Conservation (phyloP, 2,113 vertebrate genomes). For the Suncus etruscus region DNA sequence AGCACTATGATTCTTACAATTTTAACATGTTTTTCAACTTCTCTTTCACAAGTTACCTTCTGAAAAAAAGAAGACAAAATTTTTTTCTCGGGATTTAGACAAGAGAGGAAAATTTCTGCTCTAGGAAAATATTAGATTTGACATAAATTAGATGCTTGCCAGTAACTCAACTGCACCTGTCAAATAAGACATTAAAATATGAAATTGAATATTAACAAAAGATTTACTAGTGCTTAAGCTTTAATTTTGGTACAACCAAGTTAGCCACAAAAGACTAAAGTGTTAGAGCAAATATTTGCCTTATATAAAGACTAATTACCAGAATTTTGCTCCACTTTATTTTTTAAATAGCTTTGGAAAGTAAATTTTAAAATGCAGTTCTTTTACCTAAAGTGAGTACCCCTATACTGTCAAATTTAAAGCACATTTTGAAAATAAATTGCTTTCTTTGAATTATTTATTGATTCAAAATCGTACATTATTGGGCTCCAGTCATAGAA, state of each 20-base stretch:
- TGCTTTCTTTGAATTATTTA: no score
- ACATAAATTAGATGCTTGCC: constrained; percentile 69
- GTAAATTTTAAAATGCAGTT: not conserved
- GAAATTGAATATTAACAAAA: constrained; percentile 70
- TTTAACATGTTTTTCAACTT: constrained; percentile 68
- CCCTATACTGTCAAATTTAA: not conserved
- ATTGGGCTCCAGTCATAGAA: no score
- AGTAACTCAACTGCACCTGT: constrained; percentile 61
- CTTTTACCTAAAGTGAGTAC: not conserved
- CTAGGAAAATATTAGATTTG: constrained; percentile 68
- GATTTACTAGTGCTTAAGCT: constrained; percentile 60
- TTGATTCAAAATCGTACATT: no score
- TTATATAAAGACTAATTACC: constrained; percentile 18
- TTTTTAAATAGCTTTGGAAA: not conserved
- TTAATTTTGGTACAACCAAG: constrained; percentile 25
- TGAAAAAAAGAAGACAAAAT: constrained; percentile 39
- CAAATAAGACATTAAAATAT: constrained; percentile 73
- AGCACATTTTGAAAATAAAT: not conserved
- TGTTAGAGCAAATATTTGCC: constrained; percentile 4
- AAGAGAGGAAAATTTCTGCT: constrained; percentile 56
- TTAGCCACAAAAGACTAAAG: not conserved
- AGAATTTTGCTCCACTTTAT: not conserved
- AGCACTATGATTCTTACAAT: constrained; percentile 57
- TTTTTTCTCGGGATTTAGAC: constrained; percentile 51
- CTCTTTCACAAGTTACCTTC: constrained; percentile 48